Evolutionary conservation across 2,888 invertebrate species (phyloP), one percentile per base, ranked within the genome.

Genomic region (Pachymerium ferrugineum): DNA sequence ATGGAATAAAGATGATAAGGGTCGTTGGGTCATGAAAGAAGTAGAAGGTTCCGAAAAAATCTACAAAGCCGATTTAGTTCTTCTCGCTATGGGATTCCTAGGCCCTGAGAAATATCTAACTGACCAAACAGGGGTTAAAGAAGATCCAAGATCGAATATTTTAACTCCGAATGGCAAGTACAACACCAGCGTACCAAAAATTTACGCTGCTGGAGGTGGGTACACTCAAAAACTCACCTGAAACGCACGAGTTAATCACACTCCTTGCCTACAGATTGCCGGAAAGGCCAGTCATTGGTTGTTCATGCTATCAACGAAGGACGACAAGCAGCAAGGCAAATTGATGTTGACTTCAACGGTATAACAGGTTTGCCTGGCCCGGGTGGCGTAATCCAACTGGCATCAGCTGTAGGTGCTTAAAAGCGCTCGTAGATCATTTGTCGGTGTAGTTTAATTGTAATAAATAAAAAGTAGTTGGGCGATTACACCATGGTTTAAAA

Each of bases 221-320:
- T 80, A 62, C 16, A 14, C 16, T 2, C 3, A n/a, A 31, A 42
- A 67, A 22, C n/a, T 71, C n/a, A 74, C 77, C 74, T 28, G 5
- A 10, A 1, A 28, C 10, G 4, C 25, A 67, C 67, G 19, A 67
- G 67, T 12, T 68, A 22, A 22, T 22, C 16, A 62, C 12, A 4
- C 14, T 2, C 12, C 16, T 33, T 33, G 28, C n/a, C 80, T 82
- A 77, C 82, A 94, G 99, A 99, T 86, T 99, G 98, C 82, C 91
- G 97, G 35, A 89, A 98, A 78, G 99, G 99, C n/a, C 99, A 99
- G 82, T 97, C 97, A 0, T 86, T 99, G 74, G 97, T 99, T 3
- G 99, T 99, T 8, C 98, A 97, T 94, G 99, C 98, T 22, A 99
- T 99, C 77, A 87, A 93, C 0, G 99, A 99, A 83, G 99, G 99